Percentiles rank a stretch among this genome's conserved stretches.
Conservation (phyloP, 2,113 vertebrate species). For the Dunckerocampus dactyliophorus region DNA sequence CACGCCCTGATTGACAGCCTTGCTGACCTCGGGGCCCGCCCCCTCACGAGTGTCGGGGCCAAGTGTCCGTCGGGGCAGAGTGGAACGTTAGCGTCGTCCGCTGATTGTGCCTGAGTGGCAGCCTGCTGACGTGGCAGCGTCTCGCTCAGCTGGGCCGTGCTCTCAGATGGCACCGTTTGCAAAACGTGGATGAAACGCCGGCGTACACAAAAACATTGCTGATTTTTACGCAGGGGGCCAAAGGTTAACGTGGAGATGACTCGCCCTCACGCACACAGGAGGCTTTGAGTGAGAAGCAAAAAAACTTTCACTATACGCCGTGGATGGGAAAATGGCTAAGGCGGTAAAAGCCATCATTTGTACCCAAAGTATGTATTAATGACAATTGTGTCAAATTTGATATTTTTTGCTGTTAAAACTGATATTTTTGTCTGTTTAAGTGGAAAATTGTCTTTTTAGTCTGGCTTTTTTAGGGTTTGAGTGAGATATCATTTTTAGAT, state of each 20-base stretch:
- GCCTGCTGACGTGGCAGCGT: conserved; percentile 35
- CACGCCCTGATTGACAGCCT: conserved; percentile 44
- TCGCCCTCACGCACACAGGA: neutral
- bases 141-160: neutral
- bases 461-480: no score
- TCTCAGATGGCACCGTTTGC: conserved; percentile 3
- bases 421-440: no score
- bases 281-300: no score
- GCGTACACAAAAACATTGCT: neutral
- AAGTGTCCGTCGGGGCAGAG: conserved; percentile 37
- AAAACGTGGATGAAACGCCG: conserved; percentile 6
- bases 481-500: no score
- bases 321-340: no score
- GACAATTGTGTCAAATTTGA: no score
- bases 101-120: conserved; percentile 26
- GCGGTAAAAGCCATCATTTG: no score
- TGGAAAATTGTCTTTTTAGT: no score
- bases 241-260: conserved; percentile 10
- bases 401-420: no score
- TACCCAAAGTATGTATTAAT: no score
- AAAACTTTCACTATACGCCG: no score
- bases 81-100: conserved; percentile 35
- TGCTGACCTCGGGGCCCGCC: conserved; percentile 38
- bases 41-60: conserved; percentile 34
- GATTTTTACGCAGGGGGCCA: neutral